phyloP scores from a whole-genome alignment of 2,113 vertebrate genomes.

The Spheniscus mendiculus region DNA sequence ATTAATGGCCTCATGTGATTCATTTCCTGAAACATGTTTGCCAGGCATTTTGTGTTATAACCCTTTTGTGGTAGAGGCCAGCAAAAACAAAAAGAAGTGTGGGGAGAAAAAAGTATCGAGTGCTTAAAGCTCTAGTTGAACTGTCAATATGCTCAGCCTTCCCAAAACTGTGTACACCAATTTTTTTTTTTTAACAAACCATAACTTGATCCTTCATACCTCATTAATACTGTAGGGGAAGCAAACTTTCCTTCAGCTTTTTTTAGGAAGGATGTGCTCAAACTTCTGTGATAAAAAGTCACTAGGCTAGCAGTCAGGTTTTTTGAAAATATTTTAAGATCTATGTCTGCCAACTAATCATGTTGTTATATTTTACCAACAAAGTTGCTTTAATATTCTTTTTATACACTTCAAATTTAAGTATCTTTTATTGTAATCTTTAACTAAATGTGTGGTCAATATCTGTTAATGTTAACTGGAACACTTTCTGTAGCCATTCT shows the following conservation, averaged over 20 bases:
- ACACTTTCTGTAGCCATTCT: not conserved
- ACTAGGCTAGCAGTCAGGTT: not conserved
- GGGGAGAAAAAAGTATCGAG: not conserved
- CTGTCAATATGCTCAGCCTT: not conserved
- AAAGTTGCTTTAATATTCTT: slow-evolving; percentile 31
- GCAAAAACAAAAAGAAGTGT: not conserved
- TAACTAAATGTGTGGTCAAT: not conserved
- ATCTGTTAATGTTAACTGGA: not conserved
- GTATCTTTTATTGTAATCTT: slow-evolving; percentile 33
- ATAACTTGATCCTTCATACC: not conserved
- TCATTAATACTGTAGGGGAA: not conserved
- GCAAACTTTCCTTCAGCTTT: not conserved
- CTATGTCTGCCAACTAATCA: not conserved
- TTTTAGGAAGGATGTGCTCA: not conserved
- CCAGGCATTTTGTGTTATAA: not conserved
- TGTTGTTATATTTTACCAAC: slow-evolving; percentile 23
- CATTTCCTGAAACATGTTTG: not conserved
- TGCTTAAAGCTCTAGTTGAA: not conserved
- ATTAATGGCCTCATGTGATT: not conserved
- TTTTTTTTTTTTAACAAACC: not conserved
- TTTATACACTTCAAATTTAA: slow-evolving; percentile 32
- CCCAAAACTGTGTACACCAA: not conserved
- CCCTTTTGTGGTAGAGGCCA: not conserved
- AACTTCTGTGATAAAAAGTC: not conserved
- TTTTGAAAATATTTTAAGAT: not conserved